Evolutionary conservation across 1,140 invertebrate genomes (phyloP).

Genomic region (Hirudo medicinalis): DNA sequence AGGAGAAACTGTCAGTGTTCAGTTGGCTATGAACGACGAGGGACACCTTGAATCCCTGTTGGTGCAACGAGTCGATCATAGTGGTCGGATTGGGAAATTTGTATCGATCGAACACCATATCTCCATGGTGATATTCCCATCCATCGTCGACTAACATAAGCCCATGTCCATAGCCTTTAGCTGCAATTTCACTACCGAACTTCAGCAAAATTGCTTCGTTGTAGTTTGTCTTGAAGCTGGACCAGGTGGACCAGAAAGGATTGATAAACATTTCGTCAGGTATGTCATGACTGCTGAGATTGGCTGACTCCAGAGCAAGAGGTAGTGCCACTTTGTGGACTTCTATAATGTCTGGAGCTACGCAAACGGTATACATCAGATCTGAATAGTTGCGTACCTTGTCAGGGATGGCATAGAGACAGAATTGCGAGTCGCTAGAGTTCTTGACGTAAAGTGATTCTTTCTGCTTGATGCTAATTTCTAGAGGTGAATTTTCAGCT

Average conservation of each 20-base stretch:
- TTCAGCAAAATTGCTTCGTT: constrained; percentile 47
- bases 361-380: constrained; percentile 14
- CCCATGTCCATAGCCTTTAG: constrained; percentile 54
- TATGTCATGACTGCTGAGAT: constrained; percentile 3
- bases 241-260: constrained; percentile 80
- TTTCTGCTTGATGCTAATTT: constrained; percentile 32
- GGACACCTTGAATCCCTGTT: constrained; percentile 55
- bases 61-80: constrained; percentile 47
- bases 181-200: constrained; percentile 42
- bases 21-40: constrained; percentile 80
- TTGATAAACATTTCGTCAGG: constrained; percentile 15
- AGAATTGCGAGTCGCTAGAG: constrained; percentile 26
- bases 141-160: constrained; percentile 75
- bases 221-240: constrained; percentile 53
- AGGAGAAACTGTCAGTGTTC: constrained; percentile 55
- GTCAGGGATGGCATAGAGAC: constrained; percentile 25
- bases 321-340: constrained; percentile 3
- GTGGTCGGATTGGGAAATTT: constrained; percentile 61
- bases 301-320: constrained; percentile 3
- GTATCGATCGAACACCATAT: constrained; percentile 52
- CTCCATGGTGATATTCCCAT: constrained; percentile 74
- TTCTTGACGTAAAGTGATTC: background rate
- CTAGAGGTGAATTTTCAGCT: constrained; percentile 29
- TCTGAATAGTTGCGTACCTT: background rate
- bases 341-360: constrained; percentile 8